Evolutionary conservation across 2,797 vertebrate genomes (phyloP), one percentile per base, ranked within the genome.

Genomic region (Sebastes goodei): DNA sequence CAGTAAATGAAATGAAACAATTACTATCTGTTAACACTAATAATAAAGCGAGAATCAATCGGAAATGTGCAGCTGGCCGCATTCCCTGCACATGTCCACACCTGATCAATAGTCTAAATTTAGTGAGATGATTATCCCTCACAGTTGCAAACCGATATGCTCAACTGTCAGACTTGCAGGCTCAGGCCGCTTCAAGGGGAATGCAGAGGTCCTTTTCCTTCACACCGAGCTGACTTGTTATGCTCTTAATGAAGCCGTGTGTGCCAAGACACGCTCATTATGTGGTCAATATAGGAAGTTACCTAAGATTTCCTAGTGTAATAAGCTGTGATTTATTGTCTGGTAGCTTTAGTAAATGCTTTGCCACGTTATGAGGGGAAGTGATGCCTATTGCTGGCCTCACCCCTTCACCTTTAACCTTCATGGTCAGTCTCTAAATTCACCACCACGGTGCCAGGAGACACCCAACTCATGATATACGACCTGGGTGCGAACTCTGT

Each of bases 71-170:
- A 63, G 72, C 52, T 69, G 71, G 60, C 64, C 38, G 71, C 65
- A 71, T 71, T 89, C 90, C 76, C 83, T 87, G 71, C 89, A 82
- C 88, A 88, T 75, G 82, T 89, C 88, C 73, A 80, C 80, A 71
- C 42, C 86, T 92, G 89, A 95, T 96, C 93, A 89, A 95, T 95
- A 93, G 72, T 94, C 94, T 94, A 94, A 93, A 94, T 95, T 92
- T 94, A 94, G 93, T 89, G 88, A 70, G 86, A 93, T 90, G 87
- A 93, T 94, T 89, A 92, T 92, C 85, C 82, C 74, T 92, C 91
- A 83, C 81, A 72, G 89, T 53, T 90, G 94, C 89, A 94, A 95
- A 93, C 88, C 56, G 95, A 95, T 95, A 93, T 71, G 81, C 83
- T 80, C 70, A 74, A 87, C 82, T 46, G 77, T 90, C 90, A 88